Evolutionary conservation across 2,797 vertebrate genomes (phyloP).

Genomic region (Myiothlypis chrysogaster): DNA sequence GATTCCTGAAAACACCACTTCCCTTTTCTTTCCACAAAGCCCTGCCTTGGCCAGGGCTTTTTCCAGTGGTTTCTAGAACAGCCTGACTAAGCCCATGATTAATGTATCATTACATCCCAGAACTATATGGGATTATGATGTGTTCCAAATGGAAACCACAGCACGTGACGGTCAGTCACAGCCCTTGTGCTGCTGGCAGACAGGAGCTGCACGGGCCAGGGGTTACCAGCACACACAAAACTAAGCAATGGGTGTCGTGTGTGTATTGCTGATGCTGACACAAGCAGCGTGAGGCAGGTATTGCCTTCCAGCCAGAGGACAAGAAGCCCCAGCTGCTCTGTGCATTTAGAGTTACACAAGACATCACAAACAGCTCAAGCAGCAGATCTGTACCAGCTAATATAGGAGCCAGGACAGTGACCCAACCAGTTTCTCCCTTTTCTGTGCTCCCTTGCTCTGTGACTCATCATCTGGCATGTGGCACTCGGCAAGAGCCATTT

Average conservation of each 20-base stretch:
- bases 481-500: not conserved
- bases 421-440: not conserved
- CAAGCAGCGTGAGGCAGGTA: not conserved
- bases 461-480: slow-evolving; percentile 50
- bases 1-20: not conserved
- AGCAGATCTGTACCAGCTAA: not conserved
- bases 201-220: not conserved
- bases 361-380: not conserved
- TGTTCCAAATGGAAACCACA: not conserved
- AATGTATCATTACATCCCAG: not conserved
- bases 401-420: not conserved
- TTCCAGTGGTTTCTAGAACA: not conserved
- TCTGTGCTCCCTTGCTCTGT: not conserved
- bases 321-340: not conserved
- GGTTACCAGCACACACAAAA: not conserved
- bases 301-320: not conserved
- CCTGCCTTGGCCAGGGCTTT: not conserved
- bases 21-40: not conserved
- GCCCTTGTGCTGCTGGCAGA: not conserved
- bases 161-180: not conserved
- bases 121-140: not conserved
- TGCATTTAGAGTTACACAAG: not conserved
- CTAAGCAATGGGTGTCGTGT: not conserved
- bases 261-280: not conserved
- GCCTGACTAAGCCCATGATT: not conserved